These are phyloP conservation scores for Dendrolimus houi DNA, from an alignment of 2,888 invertebrate genomes.

Conservation along the genomic window DNA sequence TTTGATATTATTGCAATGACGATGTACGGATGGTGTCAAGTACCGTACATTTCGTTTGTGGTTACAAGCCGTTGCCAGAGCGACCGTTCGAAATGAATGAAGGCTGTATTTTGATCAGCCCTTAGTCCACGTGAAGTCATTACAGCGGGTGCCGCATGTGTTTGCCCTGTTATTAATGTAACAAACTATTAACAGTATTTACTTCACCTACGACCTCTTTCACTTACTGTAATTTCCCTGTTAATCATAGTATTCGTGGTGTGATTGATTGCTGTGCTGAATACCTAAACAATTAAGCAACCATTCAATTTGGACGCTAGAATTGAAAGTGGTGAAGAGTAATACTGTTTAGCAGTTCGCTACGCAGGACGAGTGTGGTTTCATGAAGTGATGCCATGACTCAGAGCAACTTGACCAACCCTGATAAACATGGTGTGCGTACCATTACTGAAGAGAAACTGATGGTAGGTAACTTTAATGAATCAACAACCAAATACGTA, in stretches of 20 bases:
- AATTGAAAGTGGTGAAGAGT: slow-evolving; percentile 2
- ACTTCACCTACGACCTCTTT: not conserved
- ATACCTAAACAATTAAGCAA: not conserved
- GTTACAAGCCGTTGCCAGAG: slow-evolving; percentile 63
- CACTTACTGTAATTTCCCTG: not conserved
- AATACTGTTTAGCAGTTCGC: slow-evolving; percentile 5
- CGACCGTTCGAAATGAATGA: slow-evolving; percentile 47
- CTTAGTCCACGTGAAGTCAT: slow-evolving; percentile 58
- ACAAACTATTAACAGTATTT: slow-evolving; percentile 1
- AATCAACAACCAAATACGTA: not conserved
- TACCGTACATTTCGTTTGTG: slow-evolving; percentile 40
- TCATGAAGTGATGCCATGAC: slow-evolving; percentile 54
- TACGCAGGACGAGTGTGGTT: slow-evolving; percentile 8
- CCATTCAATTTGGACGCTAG: not conserved
- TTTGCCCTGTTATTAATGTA: slow-evolving; percentile 4
- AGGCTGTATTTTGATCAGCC: slow-evolving; percentile 56
- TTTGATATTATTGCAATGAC: slow-evolving; percentile 3
- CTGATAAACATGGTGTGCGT: slow-evolving; percentile 49
- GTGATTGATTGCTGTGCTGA: slow-evolving; percentile 3
- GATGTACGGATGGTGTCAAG: too few species aligned
- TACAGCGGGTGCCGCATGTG: slow-evolving; percentile 29
- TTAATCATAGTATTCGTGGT: not conserved
- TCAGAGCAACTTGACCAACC: slow-evolving; percentile 46
- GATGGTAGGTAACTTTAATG: slow-evolving; percentile 38
- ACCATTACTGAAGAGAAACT: slow-evolving; percentile 65